A percentile compares a stretch with the other conserved stretches of the same genome.
Evolutionary conservation across 2,113 vertebrate species (phyloP).

Genomic region (Phyllostomus discolor): DNA sequence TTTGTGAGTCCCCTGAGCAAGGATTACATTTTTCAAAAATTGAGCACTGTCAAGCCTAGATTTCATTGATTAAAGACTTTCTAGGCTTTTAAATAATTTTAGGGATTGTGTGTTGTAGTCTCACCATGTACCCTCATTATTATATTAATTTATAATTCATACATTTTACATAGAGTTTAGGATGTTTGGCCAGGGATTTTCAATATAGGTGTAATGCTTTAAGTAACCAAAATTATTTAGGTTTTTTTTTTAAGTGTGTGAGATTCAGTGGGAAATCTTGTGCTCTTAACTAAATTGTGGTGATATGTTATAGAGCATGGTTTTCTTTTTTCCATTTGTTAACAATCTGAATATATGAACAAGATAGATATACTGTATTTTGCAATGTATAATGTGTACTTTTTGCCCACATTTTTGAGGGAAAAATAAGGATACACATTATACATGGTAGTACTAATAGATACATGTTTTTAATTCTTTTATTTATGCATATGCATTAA

Average conservation of each 20-base stretch:
- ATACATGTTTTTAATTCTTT: too few relatives aligned
- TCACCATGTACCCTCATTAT: background rate
- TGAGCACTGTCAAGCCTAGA: background rate
- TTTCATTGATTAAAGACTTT: background rate
- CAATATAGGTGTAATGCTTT: background rate
- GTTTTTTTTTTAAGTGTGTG: background rate
- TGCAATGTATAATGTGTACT: too few relatives aligned
- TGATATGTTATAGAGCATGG: background rate
- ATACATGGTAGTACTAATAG: too few relatives aligned
- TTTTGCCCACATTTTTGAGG: too few relatives aligned
- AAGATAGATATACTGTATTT: background rate
- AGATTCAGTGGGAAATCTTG: background rate
- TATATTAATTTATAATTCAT: background rate
- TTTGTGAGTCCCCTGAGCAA: background rate
- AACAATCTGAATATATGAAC: background rate
- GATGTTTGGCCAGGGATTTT: conserved; percentile 10
- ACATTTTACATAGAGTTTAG: conserved; percentile 6
- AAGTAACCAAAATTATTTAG: background rate
- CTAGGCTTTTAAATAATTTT: conserved; percentile 16
- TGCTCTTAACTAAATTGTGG: conserved; percentile 10
- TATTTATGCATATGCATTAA: too few relatives aligned
- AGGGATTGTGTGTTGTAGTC: background rate
- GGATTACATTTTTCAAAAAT: background rate
- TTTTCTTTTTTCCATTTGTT: conserved; percentile 2
- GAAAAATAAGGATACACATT: too few relatives aligned